Percentiles rank a stretch among this genome's conserved stretches.
Evolutionary conservation across 2,888 invertebrate species (phyloP).

Genomic region (Chloromyia formosa): DNA sequence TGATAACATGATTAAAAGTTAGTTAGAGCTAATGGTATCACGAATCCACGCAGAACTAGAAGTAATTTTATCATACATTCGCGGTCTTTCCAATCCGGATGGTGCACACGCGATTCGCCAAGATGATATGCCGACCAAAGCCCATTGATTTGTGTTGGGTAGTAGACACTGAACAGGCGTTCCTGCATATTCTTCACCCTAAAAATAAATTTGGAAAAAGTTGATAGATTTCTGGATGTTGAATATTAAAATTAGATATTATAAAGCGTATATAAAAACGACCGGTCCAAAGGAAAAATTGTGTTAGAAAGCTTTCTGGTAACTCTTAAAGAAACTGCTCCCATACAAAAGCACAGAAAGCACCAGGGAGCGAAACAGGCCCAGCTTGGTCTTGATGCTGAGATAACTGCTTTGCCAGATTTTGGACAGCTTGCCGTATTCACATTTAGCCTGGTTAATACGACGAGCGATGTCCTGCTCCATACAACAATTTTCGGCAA

Average conservation of each 20-base stretch:
- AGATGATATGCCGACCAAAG: conserved; percentile 80
- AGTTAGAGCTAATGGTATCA: conserved; percentile 72
- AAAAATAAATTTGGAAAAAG: conserved; percentile 21
- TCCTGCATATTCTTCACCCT: conserved; percentile 90
- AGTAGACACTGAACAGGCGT: conserved; percentile 85
- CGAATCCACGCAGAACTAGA: conserved; percentile 88
- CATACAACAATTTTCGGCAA: too few relatives aligned
- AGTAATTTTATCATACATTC: conserved; percentile 83
- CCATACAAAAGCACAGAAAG: too few relatives aligned
- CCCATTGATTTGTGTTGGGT: conserved; percentile 78
- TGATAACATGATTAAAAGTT: conserved; percentile 47
- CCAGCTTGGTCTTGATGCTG: too few relatives aligned
- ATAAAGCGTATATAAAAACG: background rate
- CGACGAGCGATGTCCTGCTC: too few relatives aligned
- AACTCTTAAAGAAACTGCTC: too few relatives aligned
- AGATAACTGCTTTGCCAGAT: too few relatives aligned
- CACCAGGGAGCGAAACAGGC: too few relatives aligned
- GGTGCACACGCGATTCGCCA: conserved; percentile 88
- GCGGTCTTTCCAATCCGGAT: conserved; percentile 78
- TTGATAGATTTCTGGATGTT: background rate
- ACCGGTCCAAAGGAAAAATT: too few relatives aligned
- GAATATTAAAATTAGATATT: background rate
- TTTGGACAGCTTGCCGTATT: too few relatives aligned
- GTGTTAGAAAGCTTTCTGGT: too few relatives aligned
- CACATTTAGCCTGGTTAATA: too few relatives aligned